Evolutionary conservation across 2,888 invertebrate genomes (phyloP), one percentile per base, ranked within the genome.

Genomic region (Uloborus plumipes): DNA sequence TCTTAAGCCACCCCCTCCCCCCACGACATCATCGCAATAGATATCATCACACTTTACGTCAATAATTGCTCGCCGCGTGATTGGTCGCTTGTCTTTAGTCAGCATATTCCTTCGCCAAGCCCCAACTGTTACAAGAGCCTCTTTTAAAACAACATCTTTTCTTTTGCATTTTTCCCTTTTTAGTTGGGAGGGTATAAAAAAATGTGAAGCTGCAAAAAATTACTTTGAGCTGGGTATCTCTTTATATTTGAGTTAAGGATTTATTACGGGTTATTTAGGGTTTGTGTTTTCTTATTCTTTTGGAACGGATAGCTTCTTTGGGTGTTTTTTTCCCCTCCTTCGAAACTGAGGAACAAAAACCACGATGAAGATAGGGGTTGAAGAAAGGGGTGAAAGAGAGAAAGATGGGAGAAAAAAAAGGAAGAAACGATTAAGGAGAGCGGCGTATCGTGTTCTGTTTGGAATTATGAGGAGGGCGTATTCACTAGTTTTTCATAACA

Each of bases 211-310:
- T 39, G 39, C 39, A 58, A 66, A 76, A 76, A 64, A 70, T 61
- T 69, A 55, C 64, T 77, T 69, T 50, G 49, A 69, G 49, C 74
- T 70, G 65, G 70, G 74, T 74, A 81, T 81, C 80, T 81, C 74
- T 81, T 81, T 81, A 81, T 81, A 81, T 81, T 81, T 81, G 80
- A 81, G 80, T 81, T 81, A 81, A 81, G 80, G 80, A 81, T 81
- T 81, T 81, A 81, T 81, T 81, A 81, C 64, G 80, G 80, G 80
- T 81, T 81, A 81, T 81, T 81, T 81, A 74, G 80, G 80, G 80
- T 75, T 80, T 39, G 50, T 62, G 50, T 64, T 64, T 66, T 65
- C 62, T 31, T 72, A 26, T 71, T 74, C 59, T 59, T 67, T n/a
- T 59, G 14, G 47, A 58, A 71, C 58, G 70, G 70, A 64, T 70